Percentiles rank a stretch among this genome's conserved stretches.
phyloP scores from a whole-genome alignment of 64 coral and sea anemone species.

The Stylophora pistillata region DNA sequence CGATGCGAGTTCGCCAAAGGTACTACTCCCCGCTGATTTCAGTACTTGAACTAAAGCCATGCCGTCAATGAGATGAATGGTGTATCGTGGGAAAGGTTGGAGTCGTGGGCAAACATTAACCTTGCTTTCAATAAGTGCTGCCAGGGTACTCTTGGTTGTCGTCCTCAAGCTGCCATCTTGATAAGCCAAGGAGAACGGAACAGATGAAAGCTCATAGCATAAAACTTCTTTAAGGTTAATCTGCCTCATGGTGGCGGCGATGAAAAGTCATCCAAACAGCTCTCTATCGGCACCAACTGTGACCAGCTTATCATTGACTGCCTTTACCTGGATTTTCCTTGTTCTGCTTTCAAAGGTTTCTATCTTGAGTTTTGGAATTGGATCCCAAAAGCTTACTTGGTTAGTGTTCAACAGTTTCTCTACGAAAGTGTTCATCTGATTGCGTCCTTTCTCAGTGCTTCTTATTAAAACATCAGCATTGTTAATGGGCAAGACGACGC shows the following conservation, averaged over 20 bases:
- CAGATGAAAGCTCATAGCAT: background rate
- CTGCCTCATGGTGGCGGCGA: too few relatives aligned
- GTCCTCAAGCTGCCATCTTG: background rate
- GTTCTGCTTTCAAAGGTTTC: constrained; percentile 34
- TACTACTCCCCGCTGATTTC: background rate
- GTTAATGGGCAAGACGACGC: constrained; percentile 64
- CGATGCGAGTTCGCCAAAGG: background rate
- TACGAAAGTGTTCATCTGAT: constrained; percentile 42
- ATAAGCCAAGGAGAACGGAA: background rate
- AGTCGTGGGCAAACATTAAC: constrained; percentile 13
- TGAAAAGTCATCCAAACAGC: too few relatives aligned
- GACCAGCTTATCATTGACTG: constrained; percentile 27
- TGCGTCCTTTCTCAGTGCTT: constrained; percentile 21
- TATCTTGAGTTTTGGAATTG: constrained; percentile 39
- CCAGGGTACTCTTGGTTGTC: background rate
- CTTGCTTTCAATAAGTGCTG: background rate
- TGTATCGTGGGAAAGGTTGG: background rate
- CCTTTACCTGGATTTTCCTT: constrained; percentile 11
- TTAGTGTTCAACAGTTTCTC: constrained; percentile 32
- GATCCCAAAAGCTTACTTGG: constrained; percentile 59
- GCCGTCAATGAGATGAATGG: constrained; percentile 22
- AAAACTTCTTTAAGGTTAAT: too few relatives aligned
- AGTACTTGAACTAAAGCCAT: too few relatives aligned
- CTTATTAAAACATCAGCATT: constrained; percentile 35
- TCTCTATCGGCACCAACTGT: too few relatives aligned